phyloP scores from a whole-genome alignment of 2,888 invertebrate species.

The Tribolium freemani region DNA sequence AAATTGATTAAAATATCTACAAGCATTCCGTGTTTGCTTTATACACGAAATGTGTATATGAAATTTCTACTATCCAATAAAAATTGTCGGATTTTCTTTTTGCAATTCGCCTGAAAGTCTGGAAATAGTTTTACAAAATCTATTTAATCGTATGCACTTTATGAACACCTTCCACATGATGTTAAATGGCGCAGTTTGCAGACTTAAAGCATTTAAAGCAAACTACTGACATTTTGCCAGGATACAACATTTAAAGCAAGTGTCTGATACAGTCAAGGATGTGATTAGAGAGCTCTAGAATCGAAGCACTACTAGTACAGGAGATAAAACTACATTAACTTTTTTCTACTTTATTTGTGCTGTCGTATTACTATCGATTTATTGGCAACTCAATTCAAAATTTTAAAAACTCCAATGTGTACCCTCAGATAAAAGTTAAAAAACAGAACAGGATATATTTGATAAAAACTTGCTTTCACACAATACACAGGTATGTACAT shows the following conservation, averaged over 20 bases:
- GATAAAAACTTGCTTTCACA: no score
- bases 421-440: no score
- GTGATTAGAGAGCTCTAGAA: neutral
- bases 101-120: neutral
- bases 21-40: slow-evolving; percentile 6
- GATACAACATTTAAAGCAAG: neutral
- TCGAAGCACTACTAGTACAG: neutral
- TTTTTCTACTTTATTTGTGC: neutral
- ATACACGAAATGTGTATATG: neutral
- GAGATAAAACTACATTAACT: no score
- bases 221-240: neutral
- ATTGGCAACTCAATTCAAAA: no score
- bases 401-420: no score
- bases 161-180: neutral
- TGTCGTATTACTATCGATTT: neutral
- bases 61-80: neutral
- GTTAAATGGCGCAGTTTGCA: neutral
- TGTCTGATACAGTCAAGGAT: neutral
- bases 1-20: slow-evolving; percentile 38
- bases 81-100: neutral
- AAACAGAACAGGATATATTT: no score
- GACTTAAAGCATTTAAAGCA: neutral
- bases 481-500: no score
- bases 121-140: no score
- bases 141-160: no score